Evolutionary conservation across 1,140 invertebrate genomes (phyloP).

Genomic region (Leptopilina boulardi): DNA sequence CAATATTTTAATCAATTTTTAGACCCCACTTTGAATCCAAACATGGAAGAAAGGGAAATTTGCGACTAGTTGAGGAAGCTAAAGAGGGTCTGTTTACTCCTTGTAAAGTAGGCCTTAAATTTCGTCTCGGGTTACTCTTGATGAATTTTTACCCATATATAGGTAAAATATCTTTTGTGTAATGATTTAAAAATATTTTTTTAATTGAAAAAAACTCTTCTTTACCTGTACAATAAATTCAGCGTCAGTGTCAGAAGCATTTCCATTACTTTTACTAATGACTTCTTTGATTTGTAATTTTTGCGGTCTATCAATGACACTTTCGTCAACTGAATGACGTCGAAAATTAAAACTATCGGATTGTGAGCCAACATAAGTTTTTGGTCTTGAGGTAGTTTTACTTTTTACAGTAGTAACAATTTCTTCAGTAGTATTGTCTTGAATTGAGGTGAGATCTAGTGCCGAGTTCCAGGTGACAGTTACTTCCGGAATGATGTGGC

Average conservation of each 20-base stretch:
- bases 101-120: too few species aligned
- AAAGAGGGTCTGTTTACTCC: too few species aligned
- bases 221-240: slow-evolving; percentile 73
- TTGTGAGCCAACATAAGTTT: slow-evolving; percentile 59
- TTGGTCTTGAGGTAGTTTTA: slow-evolving; percentile 42
- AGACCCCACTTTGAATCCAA: too few species aligned
- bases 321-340: slow-evolving; percentile 60
- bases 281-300: slow-evolving; percentile 72
- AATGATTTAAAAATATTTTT: neutral
- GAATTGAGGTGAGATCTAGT: slow-evolving; percentile 52
- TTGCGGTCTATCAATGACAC: slow-evolving; percentile 54
- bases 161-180: neutral
- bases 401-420: neutral
- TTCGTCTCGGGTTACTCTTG: too few species aligned
- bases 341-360: slow-evolving; percentile 60
- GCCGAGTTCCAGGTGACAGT: slow-evolving; percentile 61
- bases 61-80: too few species aligned
- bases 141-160: too few species aligned
- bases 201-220: neutral
- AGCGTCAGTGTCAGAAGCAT: slow-evolving; percentile 67
- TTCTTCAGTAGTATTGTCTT: slow-evolving; percentile 5
- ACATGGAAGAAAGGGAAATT: too few species aligned
- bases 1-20: too few species aligned
- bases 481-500: slow-evolving; percentile 49
- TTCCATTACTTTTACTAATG: slow-evolving; percentile 67